These are phyloP conservation scores for Pygmarrhopalites habei DNA, from an alignment of 1,140 invertebrate species.

Conservation along the genomic window DNA sequence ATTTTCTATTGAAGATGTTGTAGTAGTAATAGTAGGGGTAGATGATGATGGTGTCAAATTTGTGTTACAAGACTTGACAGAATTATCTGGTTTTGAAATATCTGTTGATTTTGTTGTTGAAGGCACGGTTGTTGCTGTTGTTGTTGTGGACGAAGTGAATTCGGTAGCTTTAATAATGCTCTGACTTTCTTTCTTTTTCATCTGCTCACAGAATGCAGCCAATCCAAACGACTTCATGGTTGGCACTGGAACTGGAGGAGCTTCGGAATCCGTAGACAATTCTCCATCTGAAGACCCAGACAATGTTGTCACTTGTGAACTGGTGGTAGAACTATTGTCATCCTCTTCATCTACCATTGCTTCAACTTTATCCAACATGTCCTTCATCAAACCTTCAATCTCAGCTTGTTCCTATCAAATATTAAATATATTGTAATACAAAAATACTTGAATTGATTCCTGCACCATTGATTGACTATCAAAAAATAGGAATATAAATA, in stretches of 20 bases:
- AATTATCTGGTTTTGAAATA: not conserved
- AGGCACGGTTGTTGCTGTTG: not conserved
- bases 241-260: not conserved
- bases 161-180: not conserved
- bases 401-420: conserved; percentile 12
- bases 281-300: conserved; percentile 9
- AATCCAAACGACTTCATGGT: conserved; percentile 18
- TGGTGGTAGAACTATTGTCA: not conserved
- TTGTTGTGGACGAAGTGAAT: not conserved
- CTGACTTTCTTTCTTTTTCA: conserved; percentile 5
- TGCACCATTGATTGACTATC: no score
- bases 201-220: conserved; percentile 17
- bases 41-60: no score
- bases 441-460: not conserved
- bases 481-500: no score
- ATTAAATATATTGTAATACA: not conserved
- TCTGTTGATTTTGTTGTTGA: not conserved
- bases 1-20: not conserved
- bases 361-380: conserved; percentile 19
- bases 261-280: not conserved
- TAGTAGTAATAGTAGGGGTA: not conserved
- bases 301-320: conserved; percentile 4
- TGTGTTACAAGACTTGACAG: no score
- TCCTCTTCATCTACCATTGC: conserved; percentile 20
- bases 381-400: conserved; percentile 10